Evolutionary conservation across 2,888 invertebrate genomes (phyloP).

Genomic region (Tipula helvola): DNA sequence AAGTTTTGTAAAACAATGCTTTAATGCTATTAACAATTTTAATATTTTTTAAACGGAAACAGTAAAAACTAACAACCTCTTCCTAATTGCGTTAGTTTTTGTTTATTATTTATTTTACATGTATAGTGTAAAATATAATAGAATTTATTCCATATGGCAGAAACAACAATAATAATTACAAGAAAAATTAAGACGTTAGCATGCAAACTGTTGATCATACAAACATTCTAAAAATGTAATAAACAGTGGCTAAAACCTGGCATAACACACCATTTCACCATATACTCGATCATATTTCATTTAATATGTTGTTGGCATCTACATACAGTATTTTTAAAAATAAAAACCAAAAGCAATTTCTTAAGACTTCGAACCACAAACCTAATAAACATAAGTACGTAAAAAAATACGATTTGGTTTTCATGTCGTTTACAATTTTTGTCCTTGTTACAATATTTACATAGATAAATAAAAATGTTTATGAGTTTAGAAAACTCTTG

Average conservation of each 20-base stretch:
- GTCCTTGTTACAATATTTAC: neutral
- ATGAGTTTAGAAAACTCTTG: neutral
- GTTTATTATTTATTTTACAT: neutral
- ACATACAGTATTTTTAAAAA: neutral
- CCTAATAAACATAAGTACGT: neutral
- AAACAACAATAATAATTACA: neutral
- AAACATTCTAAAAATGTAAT: neutral
- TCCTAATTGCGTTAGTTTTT: neutral
- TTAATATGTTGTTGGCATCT: neutral
- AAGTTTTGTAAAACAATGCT: neutral
- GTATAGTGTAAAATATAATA: neutral
- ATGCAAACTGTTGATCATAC: neutral
- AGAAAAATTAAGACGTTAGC: neutral
- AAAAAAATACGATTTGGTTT: too few relatives aligned
- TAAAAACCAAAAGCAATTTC: neutral
- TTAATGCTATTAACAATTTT: neutral
- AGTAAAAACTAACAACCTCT: neutral
- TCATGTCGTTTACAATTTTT: neutral
- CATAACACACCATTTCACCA: neutral
- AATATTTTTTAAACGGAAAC: neutral
- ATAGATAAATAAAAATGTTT: neutral
- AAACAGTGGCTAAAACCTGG: neutral
- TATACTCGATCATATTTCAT: neutral
- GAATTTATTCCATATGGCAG: neutral
- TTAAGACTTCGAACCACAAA: neutral